Conservation (phyloP, 2,888 invertebrate genomes). For the Chrysolina americana region DNA sequence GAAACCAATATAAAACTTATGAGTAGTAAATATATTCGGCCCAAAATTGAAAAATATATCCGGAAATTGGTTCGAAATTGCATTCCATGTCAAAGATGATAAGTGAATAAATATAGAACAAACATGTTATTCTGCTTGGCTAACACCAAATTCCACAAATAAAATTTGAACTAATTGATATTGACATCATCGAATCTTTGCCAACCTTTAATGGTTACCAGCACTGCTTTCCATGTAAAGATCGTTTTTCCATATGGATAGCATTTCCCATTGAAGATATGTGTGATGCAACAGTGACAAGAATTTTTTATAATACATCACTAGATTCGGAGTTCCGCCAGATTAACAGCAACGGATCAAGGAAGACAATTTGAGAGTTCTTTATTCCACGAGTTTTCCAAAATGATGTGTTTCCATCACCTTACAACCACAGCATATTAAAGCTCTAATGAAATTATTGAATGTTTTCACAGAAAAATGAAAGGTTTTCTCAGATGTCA, state of each 20-base stretch:
- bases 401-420: slow-evolving; percentile 1
- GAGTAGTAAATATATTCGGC: slow-evolving; percentile 61
- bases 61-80: slow-evolving; percentile 59
- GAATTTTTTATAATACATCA: slow-evolving; percentile 19
- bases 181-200: slow-evolving; percentile 59
- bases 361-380: slow-evolving; percentile 61
- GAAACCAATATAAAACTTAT: neutral
- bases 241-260: slow-evolving; percentile 45
- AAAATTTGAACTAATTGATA: slow-evolving; percentile 56
- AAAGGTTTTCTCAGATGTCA: neutral
- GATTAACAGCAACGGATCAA: slow-evolving; percentile 61
- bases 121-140: slow-evolving; percentile 6
- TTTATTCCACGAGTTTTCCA: slow-evolving; percentile 52
- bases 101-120: slow-evolving; percentile 60
- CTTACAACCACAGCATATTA: neutral
- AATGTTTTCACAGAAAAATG: neutral
- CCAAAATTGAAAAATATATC: slow-evolving; percentile 61
- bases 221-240: slow-evolving; percentile 42
- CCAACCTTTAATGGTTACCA: slow-evolving; percentile 45
- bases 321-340: slow-evolving; percentile 63
- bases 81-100: slow-evolving; percentile 60
- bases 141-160: neutral
- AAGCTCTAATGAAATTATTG: neutral
- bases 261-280: slow-evolving; percentile 42
- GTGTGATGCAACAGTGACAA: slow-evolving; percentile 52